These are phyloP conservation scores for Bilobella aurantiaca DNA, from an alignment of 1,140 invertebrate species.

Conservation along the genomic window DNA sequence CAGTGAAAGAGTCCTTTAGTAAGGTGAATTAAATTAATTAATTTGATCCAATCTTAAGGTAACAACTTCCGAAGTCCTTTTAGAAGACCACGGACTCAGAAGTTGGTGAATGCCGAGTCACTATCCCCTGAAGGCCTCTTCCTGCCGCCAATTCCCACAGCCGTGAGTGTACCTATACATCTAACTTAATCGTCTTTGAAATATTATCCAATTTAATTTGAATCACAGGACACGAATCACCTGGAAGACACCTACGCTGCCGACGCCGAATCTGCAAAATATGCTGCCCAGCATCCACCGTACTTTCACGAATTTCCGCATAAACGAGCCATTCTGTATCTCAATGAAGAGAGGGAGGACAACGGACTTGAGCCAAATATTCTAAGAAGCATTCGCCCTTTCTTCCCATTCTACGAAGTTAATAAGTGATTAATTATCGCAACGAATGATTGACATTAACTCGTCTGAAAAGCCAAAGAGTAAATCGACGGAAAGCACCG, in stretches of 20 bases:
- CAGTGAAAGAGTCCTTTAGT: too few relatives aligned
- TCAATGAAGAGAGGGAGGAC: conserved; percentile 31
- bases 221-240: conserved; percentile 23
- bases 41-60: background rate
- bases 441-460: background rate
- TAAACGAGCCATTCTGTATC: conserved; percentile 29
- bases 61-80: background rate
- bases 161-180: conserved; percentile 19
- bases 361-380: conserved; percentile 34
- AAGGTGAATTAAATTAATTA: too few relatives aligned
- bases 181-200: background rate
- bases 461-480: background rate
- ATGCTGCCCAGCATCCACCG: conserved; percentile 32
- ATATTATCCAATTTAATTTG: background rate
- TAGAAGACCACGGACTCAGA: background rate
- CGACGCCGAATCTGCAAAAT: conserved; percentile 31
- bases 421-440: conserved; percentile 26
- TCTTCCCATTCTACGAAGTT: conserved; percentile 35
- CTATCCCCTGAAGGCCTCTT: conserved; percentile 32
- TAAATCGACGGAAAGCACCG: background rate
- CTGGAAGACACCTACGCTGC: conserved; percentile 32
- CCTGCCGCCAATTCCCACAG: conserved; percentile 27
- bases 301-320: conserved; percentile 35
- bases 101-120: conserved; percentile 25
- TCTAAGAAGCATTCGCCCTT: conserved; percentile 34